These are phyloP conservation scores for Dasyornis broadbenti DNA, from an alignment of 2,113 vertebrate species.

Conservation along the genomic window DNA sequence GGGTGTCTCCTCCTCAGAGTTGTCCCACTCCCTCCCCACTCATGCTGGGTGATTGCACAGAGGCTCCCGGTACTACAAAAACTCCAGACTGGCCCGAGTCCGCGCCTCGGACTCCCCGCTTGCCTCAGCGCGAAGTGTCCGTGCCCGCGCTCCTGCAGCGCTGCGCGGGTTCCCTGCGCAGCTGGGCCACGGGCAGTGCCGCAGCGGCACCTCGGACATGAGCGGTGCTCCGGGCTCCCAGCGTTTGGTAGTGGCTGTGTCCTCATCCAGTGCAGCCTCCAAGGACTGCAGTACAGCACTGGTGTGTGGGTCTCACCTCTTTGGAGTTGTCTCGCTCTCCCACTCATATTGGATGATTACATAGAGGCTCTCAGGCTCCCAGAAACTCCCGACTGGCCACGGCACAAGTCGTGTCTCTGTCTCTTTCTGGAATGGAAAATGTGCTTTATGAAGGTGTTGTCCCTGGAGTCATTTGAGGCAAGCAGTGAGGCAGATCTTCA, in stretches of 20 bases:
- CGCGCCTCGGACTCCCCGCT: not conserved
- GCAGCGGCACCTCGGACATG: not conserved
- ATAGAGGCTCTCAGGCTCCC: rapidly evolving
- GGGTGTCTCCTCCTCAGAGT: not conserved
- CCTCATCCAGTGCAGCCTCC: not conserved
- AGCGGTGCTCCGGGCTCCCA: not conserved
- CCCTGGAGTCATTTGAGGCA: not conserved
- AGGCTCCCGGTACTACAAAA: not conserved
- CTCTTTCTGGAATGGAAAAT: rapidly evolving
- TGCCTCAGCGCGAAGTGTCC: not conserved
- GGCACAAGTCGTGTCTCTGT: not conserved
- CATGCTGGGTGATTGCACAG: not conserved
- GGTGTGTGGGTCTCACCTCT: not conserved
- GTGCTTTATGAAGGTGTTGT: not conserved
- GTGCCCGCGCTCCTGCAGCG: not conserved
- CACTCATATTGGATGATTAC: rapidly evolving
- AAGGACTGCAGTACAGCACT: rapidly evolving
- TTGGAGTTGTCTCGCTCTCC: rapidly evolving
- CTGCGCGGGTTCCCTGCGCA: not conserved
- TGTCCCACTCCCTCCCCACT: not conserved
- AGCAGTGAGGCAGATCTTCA: not conserved
- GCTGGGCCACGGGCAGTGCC: not conserved
- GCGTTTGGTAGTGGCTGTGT: not conserved
- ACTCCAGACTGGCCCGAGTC: not conserved
- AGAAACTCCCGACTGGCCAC: not conserved